Conservation (phyloP, 2,888 invertebrate species). For the Julus scandinavius region DNA sequence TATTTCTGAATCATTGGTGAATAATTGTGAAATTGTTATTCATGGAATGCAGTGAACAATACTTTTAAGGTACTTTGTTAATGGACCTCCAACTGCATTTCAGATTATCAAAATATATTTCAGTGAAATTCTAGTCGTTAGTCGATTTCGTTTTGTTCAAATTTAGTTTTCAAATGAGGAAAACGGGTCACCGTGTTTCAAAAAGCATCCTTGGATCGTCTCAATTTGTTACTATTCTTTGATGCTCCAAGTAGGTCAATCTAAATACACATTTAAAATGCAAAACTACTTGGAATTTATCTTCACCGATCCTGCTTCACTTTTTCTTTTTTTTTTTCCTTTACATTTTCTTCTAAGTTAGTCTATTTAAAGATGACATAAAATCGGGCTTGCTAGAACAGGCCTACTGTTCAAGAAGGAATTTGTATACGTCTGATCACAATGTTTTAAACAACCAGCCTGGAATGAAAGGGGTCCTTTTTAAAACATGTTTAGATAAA, state of each 20-base stretch:
- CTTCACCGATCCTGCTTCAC: not conserved
- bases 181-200: constrained; percentile 10
- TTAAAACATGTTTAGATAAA: not conserved
- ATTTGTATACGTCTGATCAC: not conserved
- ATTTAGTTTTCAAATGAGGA: constrained; percentile 4
- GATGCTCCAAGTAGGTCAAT: not conserved
- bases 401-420: not conserved
- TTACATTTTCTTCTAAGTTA: not conserved
- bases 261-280: constrained; percentile 22
- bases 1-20: too few relatives aligned
- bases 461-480: constrained; percentile 16
- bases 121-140: not conserved
- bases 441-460: not conserved
- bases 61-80: too few relatives aligned
- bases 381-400: not conserved
- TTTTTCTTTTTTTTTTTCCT: not conserved
- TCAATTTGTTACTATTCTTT: constrained; percentile 23
- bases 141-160: not conserved
- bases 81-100: too few relatives aligned
- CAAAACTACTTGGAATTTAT: constrained; percentile 29
- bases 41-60: too few relatives aligned
- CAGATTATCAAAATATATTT: too few relatives aligned
- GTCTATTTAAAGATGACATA: not conserved
- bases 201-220: constrained; percentile 31
- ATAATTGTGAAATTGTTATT: too few relatives aligned